Evolutionary conservation across 1,140 invertebrate genomes (phyloP).

Genomic region (Cryptotermes secundus): DNA sequence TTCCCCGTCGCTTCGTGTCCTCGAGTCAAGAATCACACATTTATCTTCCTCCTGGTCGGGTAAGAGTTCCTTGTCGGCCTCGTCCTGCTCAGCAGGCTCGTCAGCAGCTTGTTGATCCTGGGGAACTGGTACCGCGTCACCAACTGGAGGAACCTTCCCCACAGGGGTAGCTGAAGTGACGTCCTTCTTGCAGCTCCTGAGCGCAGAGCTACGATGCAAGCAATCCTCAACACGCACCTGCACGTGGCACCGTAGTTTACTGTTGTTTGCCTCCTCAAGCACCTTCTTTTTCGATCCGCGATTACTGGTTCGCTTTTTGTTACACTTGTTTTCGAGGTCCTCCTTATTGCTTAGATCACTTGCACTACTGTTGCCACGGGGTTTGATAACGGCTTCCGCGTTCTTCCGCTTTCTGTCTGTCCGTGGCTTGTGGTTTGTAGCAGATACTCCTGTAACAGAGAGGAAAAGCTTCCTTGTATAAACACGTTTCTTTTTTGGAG

Average conservation of each 20-base stretch:
- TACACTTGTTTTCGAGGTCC: slow-evolving; percentile 49
- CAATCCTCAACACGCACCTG: slow-evolving; percentile 39
- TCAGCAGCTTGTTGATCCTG: neutral
- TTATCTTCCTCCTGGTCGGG: neutral
- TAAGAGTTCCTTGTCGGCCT: neutral
- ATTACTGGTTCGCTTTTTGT: neutral
- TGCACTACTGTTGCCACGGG: slow-evolving; percentile 23
- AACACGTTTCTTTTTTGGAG: no score
- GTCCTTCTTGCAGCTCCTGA: slow-evolving; percentile 6
- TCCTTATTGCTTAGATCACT: slow-evolving; percentile 41
- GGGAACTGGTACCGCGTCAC: neutral
- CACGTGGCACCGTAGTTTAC: slow-evolving; percentile 44
- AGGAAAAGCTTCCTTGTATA: neutral
- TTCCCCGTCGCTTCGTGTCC: neutral
- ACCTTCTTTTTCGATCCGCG: slow-evolving; percentile 44
- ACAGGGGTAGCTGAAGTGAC: neutral
- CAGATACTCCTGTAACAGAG: neutral
- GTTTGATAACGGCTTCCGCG: neutral
- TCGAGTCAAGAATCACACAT: neutral
- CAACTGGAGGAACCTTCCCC: neutral
- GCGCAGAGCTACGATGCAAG: neutral
- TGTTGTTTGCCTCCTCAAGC: slow-evolving; percentile 49
- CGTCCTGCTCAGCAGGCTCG: neutral
- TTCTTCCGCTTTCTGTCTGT: neutral
- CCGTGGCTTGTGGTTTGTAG: neutral